phyloP scores from a whole-genome alignment of 2,888 invertebrate genomes.

The Drosophila lacicola region DNA sequence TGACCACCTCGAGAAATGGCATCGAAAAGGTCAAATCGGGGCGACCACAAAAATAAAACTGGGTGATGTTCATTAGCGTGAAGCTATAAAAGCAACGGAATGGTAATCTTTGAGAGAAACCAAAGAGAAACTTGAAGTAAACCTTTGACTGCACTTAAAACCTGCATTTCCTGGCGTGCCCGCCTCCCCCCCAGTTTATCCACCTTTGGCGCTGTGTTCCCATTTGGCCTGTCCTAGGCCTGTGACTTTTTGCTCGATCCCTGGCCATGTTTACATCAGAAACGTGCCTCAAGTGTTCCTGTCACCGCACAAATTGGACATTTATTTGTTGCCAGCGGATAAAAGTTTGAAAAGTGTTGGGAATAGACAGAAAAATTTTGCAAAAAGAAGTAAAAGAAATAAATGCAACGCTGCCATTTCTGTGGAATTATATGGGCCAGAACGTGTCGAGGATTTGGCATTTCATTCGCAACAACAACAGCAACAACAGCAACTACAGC shows the following conservation, averaged over 20 bases:
- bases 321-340: constrained; percentile 74
- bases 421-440: constrained; percentile 64
- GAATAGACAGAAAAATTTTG: constrained; percentile 22
- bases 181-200: neutral
- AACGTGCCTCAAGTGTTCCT: constrained; percentile 80
- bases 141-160: constrained; percentile 65
- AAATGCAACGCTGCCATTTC: constrained; percentile 50
- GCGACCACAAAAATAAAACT: constrained; percentile 59
- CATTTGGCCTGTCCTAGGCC: constrained; percentile 49
- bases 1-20: constrained; percentile 76
- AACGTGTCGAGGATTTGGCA: constrained; percentile 73
- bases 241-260: constrained; percentile 70
- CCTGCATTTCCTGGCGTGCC: constrained; percentile 46
- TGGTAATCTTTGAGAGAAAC: constrained; percentile 40
- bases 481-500: constrained; percentile 13
- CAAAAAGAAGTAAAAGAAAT: constrained; percentile 23
- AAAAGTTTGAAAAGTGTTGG: constrained; percentile 57
- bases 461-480: constrained; percentile 48
- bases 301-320: constrained; percentile 82
- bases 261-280: constrained; percentile 79
- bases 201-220: constrained; percentile 16
- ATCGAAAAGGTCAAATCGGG: constrained; percentile 59
- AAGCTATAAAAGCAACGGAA: constrained; percentile 68
- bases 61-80: constrained; percentile 80
- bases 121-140: constrained; percentile 47